Conservation (phyloP, 2,797 vertebrate genomes). For the Coregonus suidteri region DNA sequence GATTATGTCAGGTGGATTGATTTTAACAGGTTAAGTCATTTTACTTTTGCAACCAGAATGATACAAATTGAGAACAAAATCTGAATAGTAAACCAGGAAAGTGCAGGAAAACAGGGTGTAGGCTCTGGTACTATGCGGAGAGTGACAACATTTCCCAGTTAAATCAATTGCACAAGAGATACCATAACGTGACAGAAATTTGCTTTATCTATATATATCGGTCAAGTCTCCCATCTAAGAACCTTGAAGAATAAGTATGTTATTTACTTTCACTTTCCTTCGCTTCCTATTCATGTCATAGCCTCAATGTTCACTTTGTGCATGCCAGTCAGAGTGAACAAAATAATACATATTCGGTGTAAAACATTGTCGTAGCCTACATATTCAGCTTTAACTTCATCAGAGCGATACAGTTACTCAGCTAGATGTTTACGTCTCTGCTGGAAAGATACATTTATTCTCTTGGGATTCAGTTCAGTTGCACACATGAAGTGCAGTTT, state of each 20-base stretch:
- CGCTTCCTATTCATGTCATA: background rate
- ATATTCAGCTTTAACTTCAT: background rate
- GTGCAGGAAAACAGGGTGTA: too few relatives aligned
- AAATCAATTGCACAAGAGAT: too few relatives aligned
- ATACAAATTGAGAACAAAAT: too few relatives aligned
- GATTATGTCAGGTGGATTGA: too few relatives aligned
- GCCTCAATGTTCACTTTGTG: background rate
- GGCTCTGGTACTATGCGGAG: too few relatives aligned
- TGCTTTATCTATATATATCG: too few relatives aligned
- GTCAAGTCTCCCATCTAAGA: too few relatives aligned
- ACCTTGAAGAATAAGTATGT: background rate
- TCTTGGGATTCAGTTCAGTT: slow-evolving; percentile 9
- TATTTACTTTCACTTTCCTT: background rate
- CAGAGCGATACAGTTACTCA: background rate
- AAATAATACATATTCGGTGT: background rate
- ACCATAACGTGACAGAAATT: too few relatives aligned
- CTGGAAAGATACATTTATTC: background rate
- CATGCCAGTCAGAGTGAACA: background rate
- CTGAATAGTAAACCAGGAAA: too few relatives aligned
- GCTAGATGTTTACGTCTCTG: background rate
- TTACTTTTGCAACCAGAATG: too few relatives aligned
- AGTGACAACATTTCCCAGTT: too few relatives aligned
- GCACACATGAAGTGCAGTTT: slow-evolving; percentile 14
- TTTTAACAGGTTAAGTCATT: too few relatives aligned
- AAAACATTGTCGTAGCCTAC: background rate